These are phyloP conservation scores for human (Homo sapiens) DNA, from an alignment of 2,113 vertebrate species.

Conservation along the genomic window GRCh38 chr2:163650501-163651000, in stretches of 20 bases:
- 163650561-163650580: no score
- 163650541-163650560: no score
- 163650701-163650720: background rate
- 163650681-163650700: background rate
- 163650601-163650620: no score
- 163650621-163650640: no score
- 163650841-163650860: conserved; percentile 21
- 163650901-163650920: background rate
- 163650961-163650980: background rate
- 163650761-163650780: background rate
- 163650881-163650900: conserved; percentile 15
- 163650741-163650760: background rate
- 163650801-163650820: background rate
- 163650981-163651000: background rate
- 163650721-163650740: background rate
- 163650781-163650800: background rate
- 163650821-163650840: background rate
- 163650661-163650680: background rate
- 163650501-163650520: no score
- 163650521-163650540: no score
- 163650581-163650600: no score
- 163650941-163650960: background rate
- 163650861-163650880: background rate
- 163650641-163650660: background rate
- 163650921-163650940: background rate